Percentiles rank a stretch among this genome's conserved stretches.
These are phyloP conservation scores for Forbesichthys agassizii DNA, from an alignment of 2,113 vertebrate species.

Conservation along the genomic window DNA sequence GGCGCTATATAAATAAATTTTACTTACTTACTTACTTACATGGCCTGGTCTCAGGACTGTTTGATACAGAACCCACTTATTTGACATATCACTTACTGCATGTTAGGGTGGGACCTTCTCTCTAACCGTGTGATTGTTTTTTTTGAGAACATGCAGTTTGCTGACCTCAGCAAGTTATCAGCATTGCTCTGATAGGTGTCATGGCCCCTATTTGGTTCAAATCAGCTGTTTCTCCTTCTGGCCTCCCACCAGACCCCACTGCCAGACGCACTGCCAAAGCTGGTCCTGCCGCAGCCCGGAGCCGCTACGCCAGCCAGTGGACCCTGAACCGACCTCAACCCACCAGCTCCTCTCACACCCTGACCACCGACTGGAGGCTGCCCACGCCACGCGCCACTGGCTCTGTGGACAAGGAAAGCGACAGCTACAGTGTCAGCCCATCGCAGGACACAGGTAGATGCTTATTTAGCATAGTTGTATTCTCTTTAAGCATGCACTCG, in stretches of 20 bases:
- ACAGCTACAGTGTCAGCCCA: conserved; percentile 99
- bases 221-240: neutral
- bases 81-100: too few species aligned
- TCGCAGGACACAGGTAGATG: conserved; percentile 94
- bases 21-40: too few species aligned
- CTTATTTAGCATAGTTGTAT: too few species aligned
- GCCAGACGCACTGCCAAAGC: conserved; percentile 95
- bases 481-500: too few species aligned
- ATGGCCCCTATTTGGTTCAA: neutral
- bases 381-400: conserved; percentile 91
- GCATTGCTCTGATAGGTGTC: too few species aligned
- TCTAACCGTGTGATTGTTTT: too few species aligned
- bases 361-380: conserved; percentile 97
- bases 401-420: conserved; percentile 97
- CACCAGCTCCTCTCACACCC: conserved; percentile 94
- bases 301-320: conserved; percentile 98
- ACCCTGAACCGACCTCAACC: conserved; percentile 97
- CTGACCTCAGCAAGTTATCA: too few species aligned
- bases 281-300: conserved; percentile 88
- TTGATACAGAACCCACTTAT: too few species aligned
- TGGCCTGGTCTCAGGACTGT: too few species aligned
- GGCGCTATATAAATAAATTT: too few species aligned
- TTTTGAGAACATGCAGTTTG: too few species aligned
- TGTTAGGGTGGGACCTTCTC: too few species aligned
- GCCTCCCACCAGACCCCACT: conserved; percentile 84